These are phyloP conservation scores for Peribatodes rhomboidaria DNA, from an alignment of 2,888 invertebrate species.

Conservation along the genomic window DNA sequence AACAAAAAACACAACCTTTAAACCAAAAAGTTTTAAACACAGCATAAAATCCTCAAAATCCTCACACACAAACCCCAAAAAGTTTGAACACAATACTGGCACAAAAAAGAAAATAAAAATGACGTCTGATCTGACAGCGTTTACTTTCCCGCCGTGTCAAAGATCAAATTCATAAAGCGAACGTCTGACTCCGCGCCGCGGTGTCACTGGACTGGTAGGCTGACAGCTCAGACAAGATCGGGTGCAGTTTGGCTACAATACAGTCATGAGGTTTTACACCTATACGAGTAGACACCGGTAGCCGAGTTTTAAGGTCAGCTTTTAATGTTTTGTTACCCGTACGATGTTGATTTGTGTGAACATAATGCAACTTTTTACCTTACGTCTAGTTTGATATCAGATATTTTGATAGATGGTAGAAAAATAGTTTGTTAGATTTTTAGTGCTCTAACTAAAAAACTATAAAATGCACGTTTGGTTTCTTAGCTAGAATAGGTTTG, in stretches of 20 bases:
- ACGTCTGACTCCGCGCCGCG: conserved; percentile 57
- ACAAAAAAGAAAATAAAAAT: conserved; percentile 33
- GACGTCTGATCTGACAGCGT: conserved; percentile 46
- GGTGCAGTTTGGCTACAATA: conserved; percentile 26
- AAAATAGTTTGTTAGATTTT: no score
- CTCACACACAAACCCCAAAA: conserved; percentile 21
- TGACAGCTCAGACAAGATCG: conserved; percentile 42
- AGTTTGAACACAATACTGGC: conserved; percentile 20
- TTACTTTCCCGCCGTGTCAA: conserved; percentile 47
- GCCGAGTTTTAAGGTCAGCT: conserved; percentile 13
- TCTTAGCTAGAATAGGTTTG: no score
- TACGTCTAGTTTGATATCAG: background rate
- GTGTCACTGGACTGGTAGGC: conserved; percentile 58
- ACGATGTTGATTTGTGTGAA: background rate
- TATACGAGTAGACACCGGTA: background rate
- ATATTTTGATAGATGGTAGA: no score
- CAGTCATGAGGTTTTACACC: background rate
- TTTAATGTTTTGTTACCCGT: conserved; percentile 15
- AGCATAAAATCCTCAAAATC: background rate
- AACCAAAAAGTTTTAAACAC: no score
- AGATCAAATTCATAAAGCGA: conserved; percentile 47
- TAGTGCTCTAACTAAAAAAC: no score
- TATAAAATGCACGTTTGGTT: no score
- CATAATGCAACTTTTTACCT: no score
- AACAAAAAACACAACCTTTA: background rate